Conservation (phyloP, 2,113 vertebrate genomes). For the Melierax canorus region DNA sequence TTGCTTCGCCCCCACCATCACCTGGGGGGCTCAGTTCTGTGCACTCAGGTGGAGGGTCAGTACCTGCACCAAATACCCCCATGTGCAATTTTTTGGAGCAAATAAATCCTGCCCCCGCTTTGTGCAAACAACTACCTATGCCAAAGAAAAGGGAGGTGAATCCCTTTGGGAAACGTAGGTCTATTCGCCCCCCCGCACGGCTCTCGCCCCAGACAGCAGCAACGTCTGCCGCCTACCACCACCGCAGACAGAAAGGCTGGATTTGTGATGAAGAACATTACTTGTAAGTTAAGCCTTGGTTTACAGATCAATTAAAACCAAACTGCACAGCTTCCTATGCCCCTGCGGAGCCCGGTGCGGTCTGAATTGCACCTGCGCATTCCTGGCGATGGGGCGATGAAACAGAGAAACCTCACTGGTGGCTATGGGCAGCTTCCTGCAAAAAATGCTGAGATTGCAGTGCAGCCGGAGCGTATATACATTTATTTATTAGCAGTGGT, state of each 20-base stretch:
- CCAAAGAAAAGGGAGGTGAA: background rate
- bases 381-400: background rate
- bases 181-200: background rate
- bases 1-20: background rate
- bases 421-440: background rate
- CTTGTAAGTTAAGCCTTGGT: background rate
- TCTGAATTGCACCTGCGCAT: background rate
- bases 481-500: background rate
- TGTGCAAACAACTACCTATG: background rate
- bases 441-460: background rate
- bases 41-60: background rate
- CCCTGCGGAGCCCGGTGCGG: background rate
- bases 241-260: background rate
- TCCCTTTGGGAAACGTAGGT: background rate
- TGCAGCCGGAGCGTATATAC: accelerated
- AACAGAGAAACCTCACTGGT: background rate
- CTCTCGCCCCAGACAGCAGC: background rate
- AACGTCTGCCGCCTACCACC: background rate
- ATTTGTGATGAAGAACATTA: background rate
- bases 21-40: background rate
- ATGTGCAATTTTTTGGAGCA: accelerated
- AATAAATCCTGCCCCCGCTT: background rate
- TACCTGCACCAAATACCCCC: background rate
- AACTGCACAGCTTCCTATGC: background rate
- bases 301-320: slow-evolving; percentile 19